These are phyloP conservation scores for Icerya purchasi DNA, from an alignment of 2,888 invertebrate species.

Conservation along the genomic window DNA sequence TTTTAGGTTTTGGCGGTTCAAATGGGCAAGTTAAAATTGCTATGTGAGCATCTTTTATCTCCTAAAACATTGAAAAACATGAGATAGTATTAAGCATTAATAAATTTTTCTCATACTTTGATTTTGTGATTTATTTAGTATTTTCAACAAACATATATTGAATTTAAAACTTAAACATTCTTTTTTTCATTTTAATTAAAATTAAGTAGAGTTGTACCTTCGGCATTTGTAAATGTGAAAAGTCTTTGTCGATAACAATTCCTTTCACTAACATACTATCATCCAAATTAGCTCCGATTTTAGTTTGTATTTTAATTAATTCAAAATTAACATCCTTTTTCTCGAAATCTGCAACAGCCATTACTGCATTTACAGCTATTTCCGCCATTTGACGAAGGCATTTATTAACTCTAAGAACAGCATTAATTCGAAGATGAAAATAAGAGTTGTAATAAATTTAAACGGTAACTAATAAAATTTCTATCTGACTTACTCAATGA, in stretches of 20 bases:
- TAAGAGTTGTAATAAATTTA: not conserved
- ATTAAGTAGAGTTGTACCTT: slow-evolving; percentile 34
- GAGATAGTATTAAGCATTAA: not conserved
- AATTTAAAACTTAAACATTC: no score
- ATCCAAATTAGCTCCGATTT: slow-evolving; percentile 89
- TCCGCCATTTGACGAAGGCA: slow-evolving; percentile 94
- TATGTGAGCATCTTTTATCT: slow-evolving; percentile 51
- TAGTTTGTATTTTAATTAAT: slow-evolving; percentile 92
- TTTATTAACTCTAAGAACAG: slow-evolving; percentile 62
- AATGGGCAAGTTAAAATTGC: slow-evolving; percentile 98
- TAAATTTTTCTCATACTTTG: no score
- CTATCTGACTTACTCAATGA: slow-evolving; percentile 8
- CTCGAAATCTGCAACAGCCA: slow-evolving; percentile 85
- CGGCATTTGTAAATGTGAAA: slow-evolving; percentile 99
- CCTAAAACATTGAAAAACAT: not conserved
- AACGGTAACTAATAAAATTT: not conserved
- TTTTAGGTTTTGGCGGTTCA: slow-evolving; percentile 99
- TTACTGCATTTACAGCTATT: slow-evolving; percentile 90
- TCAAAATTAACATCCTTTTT: slow-evolving; percentile 96
- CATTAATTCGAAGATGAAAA: no score
- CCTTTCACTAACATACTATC: slow-evolving; percentile 91
- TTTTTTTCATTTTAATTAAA: not conserved
- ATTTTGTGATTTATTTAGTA: no score
- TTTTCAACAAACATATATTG: no score
- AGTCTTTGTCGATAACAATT: slow-evolving; percentile 93